phyloP scores from a whole-genome alignment of 2,888 invertebrate genomes.

The Pelosia muscerda region DNA sequence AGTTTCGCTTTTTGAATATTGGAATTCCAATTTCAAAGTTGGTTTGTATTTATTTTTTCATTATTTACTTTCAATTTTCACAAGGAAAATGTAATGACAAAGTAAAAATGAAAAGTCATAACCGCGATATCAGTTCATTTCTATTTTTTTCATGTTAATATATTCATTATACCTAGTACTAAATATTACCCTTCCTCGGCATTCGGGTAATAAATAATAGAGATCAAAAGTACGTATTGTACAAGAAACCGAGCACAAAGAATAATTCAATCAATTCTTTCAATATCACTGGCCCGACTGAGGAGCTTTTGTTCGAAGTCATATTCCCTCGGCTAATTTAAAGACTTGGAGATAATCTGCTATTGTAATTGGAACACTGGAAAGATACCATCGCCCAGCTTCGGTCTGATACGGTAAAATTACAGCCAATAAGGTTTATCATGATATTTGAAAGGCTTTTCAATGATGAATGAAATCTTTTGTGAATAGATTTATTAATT shows the following conservation, averaged over 20 bases:
- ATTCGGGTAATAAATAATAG: no score
- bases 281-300: background rate
- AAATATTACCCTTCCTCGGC: no score
- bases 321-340: background rate
- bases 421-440: background rate
- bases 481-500: background rate
- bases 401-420: background rate
- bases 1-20: no score
- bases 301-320: background rate
- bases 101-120: no score
- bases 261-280: slow-evolving; percentile 7
- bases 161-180: no score
- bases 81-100: no score
- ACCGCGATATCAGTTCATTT: no score
- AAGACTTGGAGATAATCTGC: background rate
- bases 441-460: background rate
- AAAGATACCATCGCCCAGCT: background rate
- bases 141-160: no score
- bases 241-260: background rate
- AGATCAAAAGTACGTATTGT: background rate
- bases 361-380: slow-evolving; percentile 9
- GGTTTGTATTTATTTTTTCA: no score
- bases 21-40: no score
- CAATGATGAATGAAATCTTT: background rate
- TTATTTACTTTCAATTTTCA: no score